phyloP scores from a whole-genome alignment of 2,797 vertebrate genomes.

The Gadopsis marmoratus region DNA sequence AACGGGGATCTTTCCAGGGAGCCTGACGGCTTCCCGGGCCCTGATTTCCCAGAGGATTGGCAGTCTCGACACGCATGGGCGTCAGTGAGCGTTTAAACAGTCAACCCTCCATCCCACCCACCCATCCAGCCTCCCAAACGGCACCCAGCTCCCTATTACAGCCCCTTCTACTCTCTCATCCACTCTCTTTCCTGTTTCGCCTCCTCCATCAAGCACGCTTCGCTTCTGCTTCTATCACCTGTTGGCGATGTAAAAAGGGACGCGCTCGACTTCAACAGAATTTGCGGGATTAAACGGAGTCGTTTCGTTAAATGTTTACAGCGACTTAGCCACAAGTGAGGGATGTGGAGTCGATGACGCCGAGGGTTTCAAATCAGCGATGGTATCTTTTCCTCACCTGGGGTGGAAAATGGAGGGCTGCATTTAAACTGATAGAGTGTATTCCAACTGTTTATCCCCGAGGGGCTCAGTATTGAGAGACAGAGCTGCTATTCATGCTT shows the following conservation, averaged over 20 bases:
- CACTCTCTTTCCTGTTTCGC: slow-evolving; percentile 34
- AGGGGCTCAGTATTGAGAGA: slow-evolving; percentile 51
- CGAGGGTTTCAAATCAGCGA: slow-evolving; percentile 54
- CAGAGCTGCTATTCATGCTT: slow-evolving; percentile 39
- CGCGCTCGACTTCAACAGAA: slow-evolving; percentile 50
- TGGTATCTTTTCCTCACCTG: slow-evolving; percentile 57
- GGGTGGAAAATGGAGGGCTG: slow-evolving; percentile 56
- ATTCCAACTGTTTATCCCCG: slow-evolving; percentile 73
- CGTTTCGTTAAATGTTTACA: slow-evolving; percentile 68
- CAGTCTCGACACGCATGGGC: slow-evolving; percentile 82
- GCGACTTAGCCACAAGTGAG: slow-evolving; percentile 37
- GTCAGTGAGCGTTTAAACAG: slow-evolving; percentile 80
- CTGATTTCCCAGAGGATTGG: slow-evolving; percentile 84
- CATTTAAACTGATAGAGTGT: slow-evolving; percentile 69
- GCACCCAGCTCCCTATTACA: slow-evolving; percentile 62
- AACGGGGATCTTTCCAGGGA: slow-evolving; percentile 74
- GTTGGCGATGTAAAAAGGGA: slow-evolving; percentile 48
- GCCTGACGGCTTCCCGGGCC: slow-evolving; percentile 74
- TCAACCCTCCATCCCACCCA: slow-evolving; percentile 41
- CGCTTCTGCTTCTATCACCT: slow-evolving; percentile 62
- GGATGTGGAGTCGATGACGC: slow-evolving; percentile 36
- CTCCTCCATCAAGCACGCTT: slow-evolving; percentile 47
- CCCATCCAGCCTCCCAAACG: slow-evolving; percentile 47
- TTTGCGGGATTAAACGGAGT: slow-evolving; percentile 59
- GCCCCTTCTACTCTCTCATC: slow-evolving; percentile 51